These are phyloP conservation scores for Harpegnathos saltator DNA, from an alignment of 1,140 invertebrate genomes.

Conservation along the genomic window DNA sequence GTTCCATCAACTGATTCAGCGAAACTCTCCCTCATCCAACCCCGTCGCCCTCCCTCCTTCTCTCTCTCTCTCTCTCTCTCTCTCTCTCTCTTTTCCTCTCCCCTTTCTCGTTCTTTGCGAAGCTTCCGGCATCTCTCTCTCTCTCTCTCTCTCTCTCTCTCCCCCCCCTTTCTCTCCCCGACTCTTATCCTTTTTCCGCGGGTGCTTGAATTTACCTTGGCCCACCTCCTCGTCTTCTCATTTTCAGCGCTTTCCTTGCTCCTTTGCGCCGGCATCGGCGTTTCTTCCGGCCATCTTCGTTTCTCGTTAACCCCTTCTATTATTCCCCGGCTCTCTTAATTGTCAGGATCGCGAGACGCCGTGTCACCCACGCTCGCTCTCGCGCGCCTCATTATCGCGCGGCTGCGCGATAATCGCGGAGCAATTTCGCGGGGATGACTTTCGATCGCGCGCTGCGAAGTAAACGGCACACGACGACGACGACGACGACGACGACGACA, in stretches of 20 bases:
- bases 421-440: slow-evolving; percentile 11
- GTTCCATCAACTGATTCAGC: slow-evolving; percentile 67
- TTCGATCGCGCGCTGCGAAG: not conserved
- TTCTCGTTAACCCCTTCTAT: slow-evolving; percentile 45
- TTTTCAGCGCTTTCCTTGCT: slow-evolving; percentile 36
- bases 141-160: slow-evolving; percentile 10
- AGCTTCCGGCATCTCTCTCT: not conserved
- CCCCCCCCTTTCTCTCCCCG: not conserved
- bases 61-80: not conserved
- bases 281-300: slow-evolving; percentile 11
- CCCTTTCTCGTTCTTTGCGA: too few relatives aligned
- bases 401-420: slow-evolving; percentile 24
- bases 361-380: slow-evolving; percentile 22
- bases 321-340: slow-evolving; percentile 40
- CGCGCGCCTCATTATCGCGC: slow-evolving; percentile 11
- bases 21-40: slow-evolving; percentile 37
- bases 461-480: too few relatives aligned
- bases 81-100: slow-evolving; percentile 6
- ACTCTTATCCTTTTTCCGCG: slow-evolving; percentile 28
- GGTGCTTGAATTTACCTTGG: slow-evolving; percentile 35
- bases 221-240: not conserved
- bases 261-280: slow-evolving; percentile 33
- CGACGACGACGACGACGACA: too few relatives aligned
- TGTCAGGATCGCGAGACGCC: slow-evolving; percentile 3
- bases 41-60: not conserved